phyloP scores from a whole-genome alignment of 2,888 invertebrate genomes.

The Ormia ochracea region DNA sequence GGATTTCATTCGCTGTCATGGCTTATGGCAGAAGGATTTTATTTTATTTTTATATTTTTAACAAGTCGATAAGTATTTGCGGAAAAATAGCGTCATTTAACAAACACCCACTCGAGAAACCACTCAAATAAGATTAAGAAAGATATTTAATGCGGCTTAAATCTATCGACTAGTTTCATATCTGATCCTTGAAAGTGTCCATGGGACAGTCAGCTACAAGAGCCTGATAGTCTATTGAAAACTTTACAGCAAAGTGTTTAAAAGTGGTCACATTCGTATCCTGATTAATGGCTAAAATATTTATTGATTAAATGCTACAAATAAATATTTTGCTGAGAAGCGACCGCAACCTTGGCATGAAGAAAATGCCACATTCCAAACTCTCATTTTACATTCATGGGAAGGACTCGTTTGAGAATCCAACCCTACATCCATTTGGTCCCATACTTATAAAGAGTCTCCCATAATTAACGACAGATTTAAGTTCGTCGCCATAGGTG shows the following conservation, averaged over 20 bases:
- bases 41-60: background rate
- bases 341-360: too few relatives aligned
- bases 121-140: constrained; percentile 37
- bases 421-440: too few relatives aligned
- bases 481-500: too few relatives aligned
- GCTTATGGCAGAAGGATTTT: background rate
- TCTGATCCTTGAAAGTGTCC: background rate
- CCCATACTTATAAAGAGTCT: too few relatives aligned
- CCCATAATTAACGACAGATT: too few relatives aligned
- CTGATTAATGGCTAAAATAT: too few relatives aligned
- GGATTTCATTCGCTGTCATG: background rate
- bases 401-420: too few relatives aligned
- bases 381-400: too few relatives aligned
- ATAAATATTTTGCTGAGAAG: too few relatives aligned
- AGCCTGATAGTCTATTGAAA: background rate
- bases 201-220: background rate
- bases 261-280: too few relatives aligned
- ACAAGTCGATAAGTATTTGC: constrained; percentile 36
- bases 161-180: background rate
- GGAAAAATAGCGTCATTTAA: constrained; percentile 39
- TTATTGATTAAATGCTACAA: too few relatives aligned
- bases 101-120: constrained; percentile 50
- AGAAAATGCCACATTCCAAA: too few relatives aligned
- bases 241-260: background rate
- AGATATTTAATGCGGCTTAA: constrained; percentile 35